Percentiles rank a stretch among this genome's conserved stretches.
Evolutionary conservation across 1,140 invertebrate genomes (phyloP).

Genomic region (Calephelis nemesis): DNA sequence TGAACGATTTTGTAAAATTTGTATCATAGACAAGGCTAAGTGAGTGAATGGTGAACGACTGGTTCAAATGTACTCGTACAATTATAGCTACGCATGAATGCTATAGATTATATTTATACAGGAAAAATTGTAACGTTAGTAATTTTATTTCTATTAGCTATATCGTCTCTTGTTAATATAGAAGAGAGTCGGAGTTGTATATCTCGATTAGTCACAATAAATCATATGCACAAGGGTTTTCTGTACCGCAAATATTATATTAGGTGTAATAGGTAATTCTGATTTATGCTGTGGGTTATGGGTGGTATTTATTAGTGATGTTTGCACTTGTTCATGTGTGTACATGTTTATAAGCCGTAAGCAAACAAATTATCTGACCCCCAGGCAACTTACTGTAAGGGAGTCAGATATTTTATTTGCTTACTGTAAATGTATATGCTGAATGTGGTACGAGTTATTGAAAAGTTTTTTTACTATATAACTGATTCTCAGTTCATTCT

Average conservation of each 20-base stretch:
- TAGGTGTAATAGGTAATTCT: slow-evolving; percentile 10
- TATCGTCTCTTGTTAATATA: slow-evolving; percentile 38
- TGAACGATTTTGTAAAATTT: slow-evolving; percentile 11
- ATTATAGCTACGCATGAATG: slow-evolving; percentile 37
- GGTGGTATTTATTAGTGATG: background rate
- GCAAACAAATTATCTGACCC: no score
- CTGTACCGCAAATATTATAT: slow-evolving; percentile 12
- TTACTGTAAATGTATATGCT: no score
- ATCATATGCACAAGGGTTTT: slow-evolving; percentile 22
- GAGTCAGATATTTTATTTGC: no score
- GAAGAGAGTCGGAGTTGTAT: slow-evolving; percentile 9
- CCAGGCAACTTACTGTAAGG: no score
- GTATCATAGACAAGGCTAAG: slow-evolving; percentile 30
- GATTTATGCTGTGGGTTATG: background rate
- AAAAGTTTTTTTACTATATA: no score
- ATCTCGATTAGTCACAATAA: slow-evolving; percentile 19
- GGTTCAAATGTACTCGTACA: slow-evolving; percentile 16
- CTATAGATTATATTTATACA: slow-evolving; percentile 49
- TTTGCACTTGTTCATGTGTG: no score
- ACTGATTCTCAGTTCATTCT: no score
- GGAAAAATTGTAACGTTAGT: slow-evolving; percentile 41
- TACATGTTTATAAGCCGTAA: no score
- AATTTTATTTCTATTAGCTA: slow-evolving; percentile 40
- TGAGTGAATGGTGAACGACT: slow-evolving; percentile 21
- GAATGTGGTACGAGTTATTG: no score